Evolutionary conservation across 2,888 invertebrate species (phyloP), one percentile per base, ranked within the genome.

Genomic region (Cataglyphis altisquamis): DNA sequence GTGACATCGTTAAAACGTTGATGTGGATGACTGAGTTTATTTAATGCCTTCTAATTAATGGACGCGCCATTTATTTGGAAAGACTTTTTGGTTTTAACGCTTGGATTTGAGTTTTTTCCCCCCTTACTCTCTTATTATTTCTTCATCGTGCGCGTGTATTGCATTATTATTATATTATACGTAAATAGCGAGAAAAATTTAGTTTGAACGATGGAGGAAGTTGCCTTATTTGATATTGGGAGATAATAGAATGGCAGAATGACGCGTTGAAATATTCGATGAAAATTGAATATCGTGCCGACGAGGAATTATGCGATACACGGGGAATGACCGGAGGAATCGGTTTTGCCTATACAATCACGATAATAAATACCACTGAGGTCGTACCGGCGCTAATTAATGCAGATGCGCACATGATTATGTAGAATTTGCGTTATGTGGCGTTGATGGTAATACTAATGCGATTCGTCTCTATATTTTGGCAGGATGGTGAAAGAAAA

Each of bases 11-110:
- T 88, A 86, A 89, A 86, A 89, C 84, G 84, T 86, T 85, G 73
- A 70, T 60, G 36, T 36, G 85, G 78, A 64, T 78, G 86, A 85
- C 57, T 85, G 87, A 83, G 67, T 86, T 85, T 85, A 86, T 87
- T 90, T 89, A 90, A 90, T 84, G 85, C 88, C 83, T 86, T 89
- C 88, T 90, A 89, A 90, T 90, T 90, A 89, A 87, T 86, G 86
- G 86, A 32, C 25, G 45, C 60, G 36, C 36, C 60, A 68, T 80
- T 78, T 78, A 68, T 68, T 70, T 45, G 68, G 60, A 48, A 80
- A 25, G 78, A 80, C 21, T 62, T n/a, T 52, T 45, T 12, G 45
- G 25, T 80, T 70, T 57, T 41, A 18, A 45, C 36, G 48, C 25
- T 21, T 60, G 45, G 25, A 60, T 78, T 78, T 45, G 67, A 1